Evolutionary conservation across 2,113 vertebrate genomes (phyloP), one percentile per base, ranked within the genome.

Genomic region (Burhinus oedicnemus): DNA sequence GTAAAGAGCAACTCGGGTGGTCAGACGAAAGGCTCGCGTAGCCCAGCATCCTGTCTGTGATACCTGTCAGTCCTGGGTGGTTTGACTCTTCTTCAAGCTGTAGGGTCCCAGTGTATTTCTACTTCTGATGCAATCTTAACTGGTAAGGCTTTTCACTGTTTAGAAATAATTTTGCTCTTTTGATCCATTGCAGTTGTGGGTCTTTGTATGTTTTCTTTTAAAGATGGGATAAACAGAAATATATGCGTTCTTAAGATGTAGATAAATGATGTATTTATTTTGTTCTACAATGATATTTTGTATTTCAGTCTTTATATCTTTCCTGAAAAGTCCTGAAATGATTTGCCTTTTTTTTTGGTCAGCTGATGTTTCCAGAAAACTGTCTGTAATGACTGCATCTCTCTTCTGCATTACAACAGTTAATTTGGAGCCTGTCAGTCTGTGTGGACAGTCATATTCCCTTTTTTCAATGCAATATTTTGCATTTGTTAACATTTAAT

Each of bases 401-500:
- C 87, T 89, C 57, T 95, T 68, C n/a, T 78, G n/a, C 23, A 14
- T 64, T 71, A 18, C 30, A 79, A 22, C 61, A 72, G 70, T 64
- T 82, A 89, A 83, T 91, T 91, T 25, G 10, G 74, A 90, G 44
- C 66, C 89, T 82, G 84, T 91, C 94, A 89, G 58, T 93, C 91
- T 89, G 0, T 58, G 57, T 79, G 65, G 89, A 91, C 74, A 79
- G n/a, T 79, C 12, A 9, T 64, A 36, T 27, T 75, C 14, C 18
- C 42, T 86, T 85, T 89, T 93, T 92, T 51, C 42, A 47, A 29
- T 69, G 61, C 68, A 72, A 25, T 87, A 57, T 82, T 93, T 91
- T 89, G 22, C 95, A 91, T 95, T 95, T 91, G 87, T 94, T 94
- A 96, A 87, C 87, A 83, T 65, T 81, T 82, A 94, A 96, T 95